These are phyloP conservation scores for Pelodiscus sinensis DNA, from an alignment of 2,113 vertebrate species.

Conservation along the genomic window DNA sequence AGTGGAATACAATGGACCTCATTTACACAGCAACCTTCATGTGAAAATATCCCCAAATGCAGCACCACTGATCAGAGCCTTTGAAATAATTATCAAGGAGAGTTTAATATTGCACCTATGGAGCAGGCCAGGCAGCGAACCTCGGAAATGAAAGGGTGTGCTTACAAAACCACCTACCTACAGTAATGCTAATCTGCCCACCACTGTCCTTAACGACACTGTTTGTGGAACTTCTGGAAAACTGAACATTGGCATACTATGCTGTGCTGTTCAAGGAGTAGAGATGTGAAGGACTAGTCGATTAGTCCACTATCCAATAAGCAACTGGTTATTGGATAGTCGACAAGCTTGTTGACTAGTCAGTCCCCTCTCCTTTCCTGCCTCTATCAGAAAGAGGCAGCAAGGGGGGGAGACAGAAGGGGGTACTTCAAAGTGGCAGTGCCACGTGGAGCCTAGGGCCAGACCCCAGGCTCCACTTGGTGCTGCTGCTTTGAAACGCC, in stretches of 20 bases:
- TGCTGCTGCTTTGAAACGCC: no score
- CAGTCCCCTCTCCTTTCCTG: no score
- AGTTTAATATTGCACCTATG: constrained; percentile 9
- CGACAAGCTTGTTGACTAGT: no score
- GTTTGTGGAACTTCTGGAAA: constrained; percentile 11
- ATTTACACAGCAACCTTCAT: neutral
- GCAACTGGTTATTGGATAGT: no score
- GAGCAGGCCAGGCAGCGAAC: neutral
- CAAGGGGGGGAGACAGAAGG: no score
- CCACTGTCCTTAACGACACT: neutral
- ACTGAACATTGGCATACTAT: neutral
- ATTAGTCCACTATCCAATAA: no score
- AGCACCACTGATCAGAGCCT: constrained; percentile 18
- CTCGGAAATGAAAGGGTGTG: neutral
- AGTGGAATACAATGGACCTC: constrained; percentile 28
- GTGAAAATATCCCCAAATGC: constrained; percentile 28
- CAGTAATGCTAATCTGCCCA: neutral
- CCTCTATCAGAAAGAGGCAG: no score
- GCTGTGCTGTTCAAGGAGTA: neutral
- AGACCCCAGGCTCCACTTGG: no score
- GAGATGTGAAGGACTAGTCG: no score
- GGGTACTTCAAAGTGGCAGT: no score
- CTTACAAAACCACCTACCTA: neutral
- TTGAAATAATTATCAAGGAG: neutral
- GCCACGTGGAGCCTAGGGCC: no score